Percentiles rank a stretch among this genome's conserved stretches.
Evolutionary conservation across 2,113 vertebrate genomes (phyloP).

Genomic region (Rutilus rutilus): DNA sequence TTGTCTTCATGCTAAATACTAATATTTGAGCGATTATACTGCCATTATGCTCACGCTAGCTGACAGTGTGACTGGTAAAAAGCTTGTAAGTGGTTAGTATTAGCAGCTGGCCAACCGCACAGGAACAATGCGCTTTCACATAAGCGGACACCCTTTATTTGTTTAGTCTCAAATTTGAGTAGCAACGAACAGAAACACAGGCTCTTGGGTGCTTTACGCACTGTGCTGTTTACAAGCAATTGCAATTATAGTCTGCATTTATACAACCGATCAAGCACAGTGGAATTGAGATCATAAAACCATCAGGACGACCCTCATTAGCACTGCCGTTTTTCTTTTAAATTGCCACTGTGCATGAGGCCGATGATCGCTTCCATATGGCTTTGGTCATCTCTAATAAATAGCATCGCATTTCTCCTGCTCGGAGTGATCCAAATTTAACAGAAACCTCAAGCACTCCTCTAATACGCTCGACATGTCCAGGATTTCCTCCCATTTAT

Average conservation of each 20-base stretch:
- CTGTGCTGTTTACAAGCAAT: conserved; percentile 7
- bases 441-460: conserved; percentile 74
- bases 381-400: conserved; percentile 70
- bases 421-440: conserved; percentile 74
- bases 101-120: conserved; percentile 11
- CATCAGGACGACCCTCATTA: conserved; percentile 72
- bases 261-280: conserved; percentile 71
- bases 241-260: conserved; percentile 51
- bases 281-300: conserved; percentile 73
- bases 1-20: background rate
- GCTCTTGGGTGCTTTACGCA: conserved; percentile 14
- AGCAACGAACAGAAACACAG: background rate
- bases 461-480: conserved; percentile 76
- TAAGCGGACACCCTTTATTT: conserved; percentile 1
- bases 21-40: background rate
- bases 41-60: background rate
- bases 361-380: conserved; percentile 77
- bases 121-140: background rate
- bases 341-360: conserved; percentile 49
- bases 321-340: conserved; percentile 44
- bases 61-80: background rate
- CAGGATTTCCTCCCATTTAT: conserved; percentile 77
- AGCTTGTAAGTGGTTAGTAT: conserved; percentile 9
- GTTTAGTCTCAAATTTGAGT: conserved; percentile 2
- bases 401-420: conserved; percentile 70